phyloP scores from a whole-genome alignment of 2,888 invertebrate species.

The Allygus modestus region DNA sequence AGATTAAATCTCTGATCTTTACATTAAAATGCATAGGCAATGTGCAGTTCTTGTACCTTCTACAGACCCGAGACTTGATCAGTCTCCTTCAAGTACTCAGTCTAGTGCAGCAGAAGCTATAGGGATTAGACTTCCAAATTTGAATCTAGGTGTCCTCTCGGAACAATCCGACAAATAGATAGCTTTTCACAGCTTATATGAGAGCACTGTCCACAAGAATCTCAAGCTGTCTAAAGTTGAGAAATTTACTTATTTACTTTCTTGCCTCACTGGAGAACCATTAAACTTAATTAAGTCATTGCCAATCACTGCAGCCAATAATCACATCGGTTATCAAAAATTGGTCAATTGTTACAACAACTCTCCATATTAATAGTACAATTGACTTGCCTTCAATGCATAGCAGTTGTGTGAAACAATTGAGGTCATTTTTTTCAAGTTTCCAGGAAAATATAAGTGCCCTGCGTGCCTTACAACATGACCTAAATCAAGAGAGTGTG shows the following conservation, averaged over 20 bases:
- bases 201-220: constrained; percentile 18
- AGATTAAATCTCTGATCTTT: background rate
- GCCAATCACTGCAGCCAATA: background rate
- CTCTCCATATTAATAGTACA: background rate
- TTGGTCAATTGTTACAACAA: too few relatives aligned
- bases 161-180: background rate
- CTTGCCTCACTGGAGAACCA: constrained; percentile 13
- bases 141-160: background rate
- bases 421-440: background rate
- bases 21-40: background rate
- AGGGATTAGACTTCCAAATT: background rate
- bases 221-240: background rate
- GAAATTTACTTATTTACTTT: constrained; percentile 36
- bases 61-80: too few relatives aligned
- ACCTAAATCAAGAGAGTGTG: background rate
- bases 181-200: constrained; percentile 18
- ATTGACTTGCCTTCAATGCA: background rate
- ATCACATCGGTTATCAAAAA: background rate
- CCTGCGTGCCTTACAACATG: too few relatives aligned
- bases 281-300: constrained; percentile 9
- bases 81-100: background rate
- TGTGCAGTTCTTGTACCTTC: background rate
- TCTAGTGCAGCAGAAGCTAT: background rate
- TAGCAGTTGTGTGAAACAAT: background rate
- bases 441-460: constrained; percentile 4